Evolutionary conservation across 2,113 vertebrate genomes (phyloP).

Genomic region (Embiotoca jacksoni): DNA sequence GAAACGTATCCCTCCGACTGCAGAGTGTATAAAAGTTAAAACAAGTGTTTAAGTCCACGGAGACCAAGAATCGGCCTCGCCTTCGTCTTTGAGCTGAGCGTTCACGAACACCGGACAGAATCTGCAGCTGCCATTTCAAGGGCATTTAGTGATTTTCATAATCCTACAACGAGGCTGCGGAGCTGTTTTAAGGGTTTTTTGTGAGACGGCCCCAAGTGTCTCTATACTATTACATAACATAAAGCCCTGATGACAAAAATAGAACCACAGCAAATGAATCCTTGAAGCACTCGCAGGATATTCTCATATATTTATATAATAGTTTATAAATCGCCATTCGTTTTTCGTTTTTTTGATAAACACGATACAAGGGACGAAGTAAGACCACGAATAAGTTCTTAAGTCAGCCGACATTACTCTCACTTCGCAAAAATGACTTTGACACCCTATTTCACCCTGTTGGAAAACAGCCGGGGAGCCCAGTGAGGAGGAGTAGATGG

Average conservation of each 20-base stretch:
- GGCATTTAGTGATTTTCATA: constrained; percentile 32
- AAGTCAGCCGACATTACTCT: constrained; percentile 43
- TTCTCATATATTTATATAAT: too few relatives aligned
- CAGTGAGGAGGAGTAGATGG: constrained; percentile 20
- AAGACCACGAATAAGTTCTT: background rate
- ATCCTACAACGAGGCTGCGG: background rate
- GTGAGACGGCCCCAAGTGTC: constrained; percentile 24
- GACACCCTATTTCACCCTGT: constrained; percentile 31
- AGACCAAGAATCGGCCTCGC: too few relatives aligned
- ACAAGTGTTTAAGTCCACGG: too few relatives aligned
- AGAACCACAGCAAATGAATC: constrained; percentile 15
- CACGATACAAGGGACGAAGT: constrained; percentile 11
- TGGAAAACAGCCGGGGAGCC: constrained; percentile 48
- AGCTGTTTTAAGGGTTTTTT: constrained; percentile 32
- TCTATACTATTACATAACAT: constrained; percentile 19
- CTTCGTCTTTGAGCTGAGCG: too few relatives aligned
- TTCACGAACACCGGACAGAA: background rate
- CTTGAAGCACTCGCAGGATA: background rate
- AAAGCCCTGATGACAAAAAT: constrained; percentile 11
- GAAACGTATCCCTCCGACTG: too few relatives aligned
- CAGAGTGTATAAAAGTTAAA: too few relatives aligned
- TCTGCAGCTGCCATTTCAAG: constrained; percentile 4
- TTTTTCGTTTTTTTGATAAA: constrained; percentile 17
- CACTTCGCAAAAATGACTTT: constrained; percentile 58
- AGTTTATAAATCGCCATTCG: background rate